phyloP scores from a whole-genome alignment of 1,140 invertebrate genomes.

The Zaprionus nigranus region DNA sequence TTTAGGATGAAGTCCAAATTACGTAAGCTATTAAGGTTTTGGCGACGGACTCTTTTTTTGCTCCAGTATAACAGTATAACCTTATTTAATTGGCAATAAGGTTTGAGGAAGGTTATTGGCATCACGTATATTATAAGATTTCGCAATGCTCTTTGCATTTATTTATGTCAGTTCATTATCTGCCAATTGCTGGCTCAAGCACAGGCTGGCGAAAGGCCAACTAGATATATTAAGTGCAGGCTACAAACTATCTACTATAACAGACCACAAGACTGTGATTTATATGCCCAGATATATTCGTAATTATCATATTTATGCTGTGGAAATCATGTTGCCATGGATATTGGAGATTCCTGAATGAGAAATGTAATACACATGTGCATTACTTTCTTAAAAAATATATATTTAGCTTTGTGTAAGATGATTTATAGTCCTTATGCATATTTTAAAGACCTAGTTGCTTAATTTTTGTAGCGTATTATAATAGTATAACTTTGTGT shows the following conservation, averaged over 20 bases:
- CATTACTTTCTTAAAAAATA: too few species aligned
- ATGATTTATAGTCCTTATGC: too few species aligned
- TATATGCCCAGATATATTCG: conserved; percentile 41
- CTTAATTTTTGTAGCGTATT: too few species aligned
- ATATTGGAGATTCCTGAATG: background rate
- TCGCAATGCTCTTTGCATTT: background rate
- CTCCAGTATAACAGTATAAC: too few species aligned
- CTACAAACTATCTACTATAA: conserved; percentile 16
- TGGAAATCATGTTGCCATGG: background rate
- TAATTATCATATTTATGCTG: background rate
- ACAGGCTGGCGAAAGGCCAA: conserved; percentile 9
- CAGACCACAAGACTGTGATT: conserved; percentile 62
- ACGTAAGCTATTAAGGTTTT: conserved; percentile 39
- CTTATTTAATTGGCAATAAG: background rate
- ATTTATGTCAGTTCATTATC: background rate
- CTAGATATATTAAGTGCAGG: conserved; percentile 20
- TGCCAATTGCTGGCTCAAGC: background rate
- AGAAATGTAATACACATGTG: background rate
- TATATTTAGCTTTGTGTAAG: too few species aligned
- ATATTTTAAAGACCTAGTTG: too few species aligned
- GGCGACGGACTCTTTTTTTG: too few species aligned
- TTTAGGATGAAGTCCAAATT: conserved; percentile 19
- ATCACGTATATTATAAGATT: background rate
- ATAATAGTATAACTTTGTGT: too few species aligned
- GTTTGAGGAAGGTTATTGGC: background rate